Conservation (phyloP, 1,140 invertebrate species). For the Rhopalosiphum padi region DNA sequence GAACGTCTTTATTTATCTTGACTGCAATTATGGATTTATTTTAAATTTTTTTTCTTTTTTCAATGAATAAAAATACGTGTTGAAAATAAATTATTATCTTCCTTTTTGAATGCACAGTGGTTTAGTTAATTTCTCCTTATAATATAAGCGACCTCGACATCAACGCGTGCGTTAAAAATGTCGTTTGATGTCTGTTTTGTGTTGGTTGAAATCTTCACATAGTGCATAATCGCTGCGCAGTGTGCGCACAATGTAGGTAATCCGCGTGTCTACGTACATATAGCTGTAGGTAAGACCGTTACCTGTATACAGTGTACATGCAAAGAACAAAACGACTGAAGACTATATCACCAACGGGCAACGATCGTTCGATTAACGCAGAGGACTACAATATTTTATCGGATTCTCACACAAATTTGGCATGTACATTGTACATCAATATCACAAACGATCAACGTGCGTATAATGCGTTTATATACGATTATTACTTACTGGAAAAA, state of each 20-base stretch:
- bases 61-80: not conserved
- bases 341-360: not conserved
- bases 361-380: not conserved
- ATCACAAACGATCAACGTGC: not conserved
- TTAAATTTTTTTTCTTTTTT: too few species aligned
- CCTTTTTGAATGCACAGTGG: not conserved
- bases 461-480: too few species aligned
- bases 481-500: not conserved
- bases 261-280: not conserved
- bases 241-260: not conserved
- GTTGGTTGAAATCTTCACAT: not conserved
- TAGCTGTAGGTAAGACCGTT: not conserved
- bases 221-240: not conserved
- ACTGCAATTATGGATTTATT: not conserved
- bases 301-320: not conserved
- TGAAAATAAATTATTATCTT: slow-evolving; percentile 1
- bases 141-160: not conserved
- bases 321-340: not conserved
- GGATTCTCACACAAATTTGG: not conserved
- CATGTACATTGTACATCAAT: not conserved
- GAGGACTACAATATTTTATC: not conserved
- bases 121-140: not conserved
- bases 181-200: not conserved
- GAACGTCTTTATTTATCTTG: not conserved
- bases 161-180: not conserved